Evolutionary conservation across 2,888 invertebrate species (phyloP).

Genomic region (Tetragonula carbonaria): DNA sequence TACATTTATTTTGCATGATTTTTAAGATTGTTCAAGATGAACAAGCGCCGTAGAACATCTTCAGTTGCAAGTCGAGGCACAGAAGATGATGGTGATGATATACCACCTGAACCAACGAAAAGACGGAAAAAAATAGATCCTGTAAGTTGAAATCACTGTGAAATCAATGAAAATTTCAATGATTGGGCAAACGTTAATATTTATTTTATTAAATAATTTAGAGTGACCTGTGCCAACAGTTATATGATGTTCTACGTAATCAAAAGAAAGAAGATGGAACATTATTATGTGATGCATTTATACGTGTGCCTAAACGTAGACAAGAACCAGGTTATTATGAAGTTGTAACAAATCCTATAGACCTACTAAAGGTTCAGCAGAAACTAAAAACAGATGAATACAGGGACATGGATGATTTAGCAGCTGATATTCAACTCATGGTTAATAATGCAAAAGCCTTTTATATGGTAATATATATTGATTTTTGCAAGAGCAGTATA

Average conservation of each 20-base stretch:
- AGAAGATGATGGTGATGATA: constrained; percentile 90
- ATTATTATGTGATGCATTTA: constrained; percentile 96
- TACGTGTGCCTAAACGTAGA: constrained; percentile 96
- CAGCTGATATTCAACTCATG: constrained; percentile 95
- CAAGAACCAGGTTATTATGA: constrained; percentile 96
- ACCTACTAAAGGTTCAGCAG: constrained; percentile 97
- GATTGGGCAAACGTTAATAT: background rate
- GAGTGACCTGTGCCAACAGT: constrained; percentile 94
- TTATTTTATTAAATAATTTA: constrained; percentile 76
- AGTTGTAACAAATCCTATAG: constrained; percentile 97
- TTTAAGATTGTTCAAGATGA: constrained; percentile 85
- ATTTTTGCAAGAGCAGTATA: constrained; percentile 15
- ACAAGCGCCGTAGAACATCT: constrained; percentile 92
- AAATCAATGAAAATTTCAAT: background rate
- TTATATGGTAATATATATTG: constrained; percentile 88
- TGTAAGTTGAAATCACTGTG: constrained; percentile 84
- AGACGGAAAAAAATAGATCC: constrained; percentile 91
- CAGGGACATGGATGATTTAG: constrained; percentile 95
- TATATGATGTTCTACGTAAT: constrained; percentile 96
- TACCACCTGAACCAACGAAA: constrained; percentile 83
- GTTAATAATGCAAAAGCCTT: constrained; percentile 98
- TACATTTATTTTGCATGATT: constrained; percentile 36
- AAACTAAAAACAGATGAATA: constrained; percentile 99
- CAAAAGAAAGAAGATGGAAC: constrained; percentile 96
- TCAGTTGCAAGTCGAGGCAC: constrained; percentile 91